Conservation (phyloP, 2,113 vertebrate species). For the Leptocoma aspasia region DNA sequence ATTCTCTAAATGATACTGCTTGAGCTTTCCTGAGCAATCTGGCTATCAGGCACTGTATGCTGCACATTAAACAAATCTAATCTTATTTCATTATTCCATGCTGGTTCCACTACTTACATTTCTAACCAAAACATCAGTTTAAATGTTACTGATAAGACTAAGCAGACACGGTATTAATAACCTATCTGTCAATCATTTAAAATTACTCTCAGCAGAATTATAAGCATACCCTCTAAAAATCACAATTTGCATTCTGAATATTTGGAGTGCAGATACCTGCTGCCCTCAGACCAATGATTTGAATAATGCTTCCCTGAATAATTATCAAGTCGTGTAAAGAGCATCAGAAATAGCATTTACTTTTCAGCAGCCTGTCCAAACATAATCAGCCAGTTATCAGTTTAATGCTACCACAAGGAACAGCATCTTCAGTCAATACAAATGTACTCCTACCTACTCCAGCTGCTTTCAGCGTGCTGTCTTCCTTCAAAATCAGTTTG, state of each 20-base stretch:
- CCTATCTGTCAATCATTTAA: conserved; percentile 70
- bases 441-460: conserved; percentile 79
- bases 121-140: conserved; percentile 62
- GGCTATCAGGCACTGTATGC: not conserved
- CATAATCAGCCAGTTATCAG: conserved; percentile 17
- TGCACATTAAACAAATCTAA: conserved; percentile 57
- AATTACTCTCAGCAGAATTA: conserved; percentile 70
- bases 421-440: not conserved
- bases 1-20: conserved; percentile 31
- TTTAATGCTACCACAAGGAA: conserved; percentile 6
- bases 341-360: conserved; percentile 51
- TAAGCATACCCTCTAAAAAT: conserved; percentile 47
- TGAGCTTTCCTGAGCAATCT: not conserved
- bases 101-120: conserved; percentile 49
- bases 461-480: conserved; percentile 76
- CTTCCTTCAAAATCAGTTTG: conserved; percentile 78
- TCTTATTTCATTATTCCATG: conserved; percentile 62
- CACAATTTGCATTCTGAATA: conserved; percentile 60
- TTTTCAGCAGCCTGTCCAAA: conserved; percentile 56
- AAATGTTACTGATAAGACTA: conserved; percentile 67
- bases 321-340: conserved; percentile 46
- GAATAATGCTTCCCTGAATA: conserved; percentile 57
- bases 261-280: conserved; percentile 30
- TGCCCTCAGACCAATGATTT: conserved; percentile 56
- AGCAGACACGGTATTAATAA: conserved; percentile 60